Conservation (phyloP, 2,888 invertebrate genomes). For the Aphidoletes aphidimyza region DNA sequence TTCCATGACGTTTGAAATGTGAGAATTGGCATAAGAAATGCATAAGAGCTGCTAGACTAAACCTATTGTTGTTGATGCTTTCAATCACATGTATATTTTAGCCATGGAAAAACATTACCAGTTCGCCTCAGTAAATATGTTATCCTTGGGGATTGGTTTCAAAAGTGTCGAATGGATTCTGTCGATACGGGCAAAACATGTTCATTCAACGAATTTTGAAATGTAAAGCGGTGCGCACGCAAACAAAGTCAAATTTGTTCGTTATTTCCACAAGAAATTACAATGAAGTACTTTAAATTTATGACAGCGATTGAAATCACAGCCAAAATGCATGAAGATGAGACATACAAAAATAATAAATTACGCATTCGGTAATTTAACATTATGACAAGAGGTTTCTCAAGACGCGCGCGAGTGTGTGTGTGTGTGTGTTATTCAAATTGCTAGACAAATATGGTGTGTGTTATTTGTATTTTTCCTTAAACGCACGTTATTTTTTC, state of each 20-base stretch:
- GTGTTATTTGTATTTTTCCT: constrained; percentile 9
- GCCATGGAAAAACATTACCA: not conserved
- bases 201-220: no score
- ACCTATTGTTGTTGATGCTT: not conserved
- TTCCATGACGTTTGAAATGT: no score
- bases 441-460: constrained; percentile 15
- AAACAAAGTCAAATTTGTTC: no score
- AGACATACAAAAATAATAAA: not conserved
- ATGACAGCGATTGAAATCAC: constrained; percentile 19
- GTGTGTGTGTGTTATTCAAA: not conserved
- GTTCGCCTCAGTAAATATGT: not conserved
- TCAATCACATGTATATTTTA: no score
- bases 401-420: not conserved
- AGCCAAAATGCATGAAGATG: not conserved
- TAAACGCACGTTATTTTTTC: not conserved
- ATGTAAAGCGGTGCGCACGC: no score
- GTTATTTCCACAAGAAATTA: not conserved
- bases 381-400: not conserved
- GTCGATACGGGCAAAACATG: not conserved
- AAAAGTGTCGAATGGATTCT: not conserved
- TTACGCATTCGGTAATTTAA: constrained; percentile 24
- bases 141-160: not conserved
- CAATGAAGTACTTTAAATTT: constrained; percentile 29
- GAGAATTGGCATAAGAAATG: not conserved
- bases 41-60: not conserved